phyloP scores from a whole-genome alignment of 1,140 invertebrate genomes.

The Lepidurus packardi region DNA sequence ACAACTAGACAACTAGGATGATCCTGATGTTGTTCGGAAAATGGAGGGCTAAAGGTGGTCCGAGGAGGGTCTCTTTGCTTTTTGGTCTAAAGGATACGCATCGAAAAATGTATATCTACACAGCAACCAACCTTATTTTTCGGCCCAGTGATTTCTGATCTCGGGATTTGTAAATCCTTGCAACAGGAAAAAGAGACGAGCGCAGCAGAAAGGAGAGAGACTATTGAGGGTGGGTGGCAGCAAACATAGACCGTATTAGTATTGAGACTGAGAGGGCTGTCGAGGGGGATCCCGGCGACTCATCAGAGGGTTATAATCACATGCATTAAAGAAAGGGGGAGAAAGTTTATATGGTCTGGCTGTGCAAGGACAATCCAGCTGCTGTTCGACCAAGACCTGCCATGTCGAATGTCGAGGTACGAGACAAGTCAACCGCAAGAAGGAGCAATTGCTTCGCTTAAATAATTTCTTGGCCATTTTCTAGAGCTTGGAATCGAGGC shows the following conservation, averaged over 20 bases:
- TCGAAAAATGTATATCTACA: neutral
- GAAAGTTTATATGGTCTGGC: neutral
- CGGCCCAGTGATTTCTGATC: neutral
- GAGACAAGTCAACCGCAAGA: neutral
- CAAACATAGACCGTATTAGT: neutral
- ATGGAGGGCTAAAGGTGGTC: neutral
- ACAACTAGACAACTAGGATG: too few relatives aligned
- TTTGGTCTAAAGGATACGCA: neutral
- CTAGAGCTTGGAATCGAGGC: neutral
- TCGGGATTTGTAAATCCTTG: neutral
- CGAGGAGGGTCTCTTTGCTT: neutral
- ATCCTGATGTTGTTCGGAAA: too few relatives aligned
- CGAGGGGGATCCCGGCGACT: neutral
- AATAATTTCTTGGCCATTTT: neutral
- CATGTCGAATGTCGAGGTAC: neutral
- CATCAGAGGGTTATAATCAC: slow-evolving; percentile 21
- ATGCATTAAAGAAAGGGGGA: neutral
- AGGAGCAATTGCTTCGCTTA: neutral
- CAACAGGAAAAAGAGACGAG: neutral
- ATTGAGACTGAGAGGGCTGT: neutral
- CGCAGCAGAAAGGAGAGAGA: neutral
- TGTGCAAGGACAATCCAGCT: neutral
- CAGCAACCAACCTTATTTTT: slow-evolving; percentile 1
- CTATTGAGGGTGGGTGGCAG: neutral
- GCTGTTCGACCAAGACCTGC: neutral